Evolutionary conservation across 2,888 invertebrate genomes (phyloP).

Genomic region (Hyposoter dolosus): DNA sequence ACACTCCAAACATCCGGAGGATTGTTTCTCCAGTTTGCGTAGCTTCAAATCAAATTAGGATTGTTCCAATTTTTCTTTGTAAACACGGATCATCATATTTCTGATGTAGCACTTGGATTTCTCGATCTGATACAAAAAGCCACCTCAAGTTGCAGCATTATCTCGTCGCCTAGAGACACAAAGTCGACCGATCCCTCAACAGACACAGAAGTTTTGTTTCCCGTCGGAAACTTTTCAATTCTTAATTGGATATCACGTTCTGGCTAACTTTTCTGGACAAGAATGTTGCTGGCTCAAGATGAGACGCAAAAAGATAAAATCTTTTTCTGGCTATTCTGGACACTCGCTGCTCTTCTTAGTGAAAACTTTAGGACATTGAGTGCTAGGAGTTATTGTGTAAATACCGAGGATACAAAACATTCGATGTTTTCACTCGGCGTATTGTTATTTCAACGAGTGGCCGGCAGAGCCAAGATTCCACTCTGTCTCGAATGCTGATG

Average conservation of each 20-base stretch:
- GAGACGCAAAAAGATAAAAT: not conserved
- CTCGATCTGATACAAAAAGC: not conserved
- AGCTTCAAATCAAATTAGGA: not conserved
- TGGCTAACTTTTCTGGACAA: conserved; percentile 8
- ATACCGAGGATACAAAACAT: conserved; percentile 2
- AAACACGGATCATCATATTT: conserved; percentile 27
- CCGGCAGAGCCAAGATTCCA: not conserved
- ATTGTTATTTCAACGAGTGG: conserved; percentile 21
- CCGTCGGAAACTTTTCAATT: conserved; percentile 41
- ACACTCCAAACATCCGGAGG: not conserved
- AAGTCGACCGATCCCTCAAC: not conserved
- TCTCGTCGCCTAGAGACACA: not conserved
- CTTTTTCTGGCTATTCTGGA: not conserved
- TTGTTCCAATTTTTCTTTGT: conserved; percentile 32
- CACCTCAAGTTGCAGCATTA: not conserved
- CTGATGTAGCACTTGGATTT: conserved; percentile 14
- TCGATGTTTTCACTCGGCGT: conserved; percentile 36
- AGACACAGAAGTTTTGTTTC: conserved; percentile 43
- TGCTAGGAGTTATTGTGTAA: conserved; percentile 14
- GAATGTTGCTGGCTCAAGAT: conserved; percentile 2
- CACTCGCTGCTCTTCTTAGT: not conserved
- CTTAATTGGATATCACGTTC: conserved; percentile 32
- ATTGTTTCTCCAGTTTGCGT: not conserved
- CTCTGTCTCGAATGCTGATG: conserved; percentile 59
- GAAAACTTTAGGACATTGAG: conserved; percentile 43